Conservation (phyloP, 2,797 vertebrate genomes). For the Gymnoscopelus microlampas region DNA sequence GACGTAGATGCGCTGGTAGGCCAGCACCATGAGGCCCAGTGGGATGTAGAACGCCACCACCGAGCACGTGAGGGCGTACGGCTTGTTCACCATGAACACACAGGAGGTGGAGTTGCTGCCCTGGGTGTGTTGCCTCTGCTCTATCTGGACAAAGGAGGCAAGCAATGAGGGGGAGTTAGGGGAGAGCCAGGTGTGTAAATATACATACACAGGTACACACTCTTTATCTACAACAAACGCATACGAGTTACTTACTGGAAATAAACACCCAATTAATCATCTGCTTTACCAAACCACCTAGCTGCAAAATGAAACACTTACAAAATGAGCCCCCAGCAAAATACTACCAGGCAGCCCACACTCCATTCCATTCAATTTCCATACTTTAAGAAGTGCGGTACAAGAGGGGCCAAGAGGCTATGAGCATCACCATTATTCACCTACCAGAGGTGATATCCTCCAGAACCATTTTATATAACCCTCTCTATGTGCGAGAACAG, state of each 20-base stretch:
- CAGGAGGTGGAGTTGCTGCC: slow-evolving; percentile 92
- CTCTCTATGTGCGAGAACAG: slow-evolving; percentile 35
- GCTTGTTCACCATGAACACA: slow-evolving; percentile 99
- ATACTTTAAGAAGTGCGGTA: background rate
- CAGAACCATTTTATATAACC: slow-evolving; percentile 9
- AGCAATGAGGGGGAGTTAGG: background rate
- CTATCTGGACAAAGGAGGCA: slow-evolving; percentile 82
- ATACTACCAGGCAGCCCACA: slow-evolving; percentile 8
- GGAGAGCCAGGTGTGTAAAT: background rate
- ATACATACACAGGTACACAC: background rate
- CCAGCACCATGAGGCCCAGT: slow-evolving; percentile 95
- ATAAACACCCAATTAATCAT: too few relatives aligned
- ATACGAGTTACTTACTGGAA: background rate
- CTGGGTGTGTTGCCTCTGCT: slow-evolving; percentile 85
- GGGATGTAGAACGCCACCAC: slow-evolving; percentile 99
- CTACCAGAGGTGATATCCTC: background rate
- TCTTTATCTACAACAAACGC: background rate
- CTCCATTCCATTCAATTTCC: background rate
- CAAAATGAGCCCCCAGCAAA: slow-evolving; percentile 17
- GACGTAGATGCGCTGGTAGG: slow-evolving; percentile 97
- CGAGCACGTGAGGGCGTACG: slow-evolving; percentile 96
- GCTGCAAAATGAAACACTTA: background rate
- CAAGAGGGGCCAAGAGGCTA: slow-evolving; percentile 3
- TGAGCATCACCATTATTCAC: slow-evolving; percentile 43
- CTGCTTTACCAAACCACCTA: background rate